A percentile compares a stretch with the other conserved stretches of the same genome.
These are phyloP conservation scores for Rutpela maculata DNA, from an alignment of 2,888 invertebrate genomes.

Conservation along the genomic window DNA sequence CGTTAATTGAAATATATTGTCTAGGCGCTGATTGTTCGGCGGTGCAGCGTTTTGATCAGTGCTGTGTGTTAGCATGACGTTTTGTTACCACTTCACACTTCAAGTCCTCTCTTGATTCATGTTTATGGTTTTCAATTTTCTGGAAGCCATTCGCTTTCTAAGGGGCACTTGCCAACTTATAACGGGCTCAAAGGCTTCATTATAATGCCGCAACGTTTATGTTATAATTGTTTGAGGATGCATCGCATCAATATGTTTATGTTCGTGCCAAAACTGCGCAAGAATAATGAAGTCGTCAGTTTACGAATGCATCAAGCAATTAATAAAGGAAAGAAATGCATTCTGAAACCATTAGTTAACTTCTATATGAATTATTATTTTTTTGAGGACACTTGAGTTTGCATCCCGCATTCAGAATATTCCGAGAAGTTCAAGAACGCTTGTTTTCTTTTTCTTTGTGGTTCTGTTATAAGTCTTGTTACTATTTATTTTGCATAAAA, in stretches of 20 bases:
- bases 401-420: too few species aligned
- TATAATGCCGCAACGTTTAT: constrained; percentile 41
- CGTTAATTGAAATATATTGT: constrained; percentile 74
- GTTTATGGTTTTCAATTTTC: constrained; percentile 65
- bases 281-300: not conserved
- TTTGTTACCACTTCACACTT: constrained; percentile 48
- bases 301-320: not conserved
- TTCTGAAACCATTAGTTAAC: too few species aligned
- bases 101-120: constrained; percentile 61
- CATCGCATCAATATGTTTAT: constrained; percentile 19
- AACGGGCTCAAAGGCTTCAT: constrained; percentile 43
- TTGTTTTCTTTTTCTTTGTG: too few species aligned
- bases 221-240: constrained; percentile 27
- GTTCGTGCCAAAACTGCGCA: constrained; percentile 14
- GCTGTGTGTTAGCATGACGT: constrained; percentile 49
- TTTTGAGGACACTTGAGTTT: too few species aligned
- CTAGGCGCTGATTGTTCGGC: constrained; percentile 62
- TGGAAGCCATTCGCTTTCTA: constrained; percentile 52
- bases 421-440: too few species aligned
- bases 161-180: constrained; percentile 44
- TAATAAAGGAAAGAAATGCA: not conserved
- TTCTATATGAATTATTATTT: too few species aligned
- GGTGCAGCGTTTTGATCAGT: constrained; percentile 43
- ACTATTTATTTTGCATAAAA: too few species aligned
- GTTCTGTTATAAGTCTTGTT: too few species aligned